Evolutionary conservation across 2,888 invertebrate species (phyloP), one percentile per base, ranked within the genome.

Genomic region (Pristionchus entomophagus): DNA sequence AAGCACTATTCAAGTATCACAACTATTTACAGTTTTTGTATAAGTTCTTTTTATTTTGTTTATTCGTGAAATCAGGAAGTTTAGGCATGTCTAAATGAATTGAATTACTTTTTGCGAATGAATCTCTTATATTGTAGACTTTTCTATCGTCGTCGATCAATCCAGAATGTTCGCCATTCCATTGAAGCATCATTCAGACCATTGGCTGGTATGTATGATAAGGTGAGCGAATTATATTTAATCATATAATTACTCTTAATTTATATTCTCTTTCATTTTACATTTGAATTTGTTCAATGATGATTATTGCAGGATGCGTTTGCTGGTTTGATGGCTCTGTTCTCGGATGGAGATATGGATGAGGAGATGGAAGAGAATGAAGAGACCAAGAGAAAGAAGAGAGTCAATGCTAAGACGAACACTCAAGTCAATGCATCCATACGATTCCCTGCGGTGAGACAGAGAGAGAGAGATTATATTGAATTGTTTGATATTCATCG

Each of bases 201-300:
- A 3, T 88, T 93, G 26, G 89, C 90, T 51, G 88, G 93, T n/a
- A 89, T 93, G 83, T 93, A 91, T 87, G 93, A 93, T 78, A 91
- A 93, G 73, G 83, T 84, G 32, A 41, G 87, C 59, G 12, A n/a
- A n/a, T n/a, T n/a, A n/a, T n/a, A n/a, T n/a, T n/a, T n/a, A n/a
- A n/a, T n/a, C n/a, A n/a, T n/a, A n/a, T n/a, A n/a, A n/a, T n/a
- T n/a, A n/a, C n/a, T n/a, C n/a, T n/a, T n/a, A n/a, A n/a, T n/a
- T n/a, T n/a, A n/a, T n/a, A n/a, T n/a, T n/a, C n/a, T n/a, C n/a
- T n/a, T 29, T 17, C 26, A 19, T 1, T 56, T 0, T 26, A 19
- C 26, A 1, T 56, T 26, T 38, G 78, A 29, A 49, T 32, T n/a
- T 2, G 17, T 26, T 2, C n/a, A 19, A 73, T 45, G n/a, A 26